Evolutionary conservation across 2,888 invertebrate species (phyloP).

Genomic region (Euplagia quadripunctaria): DNA sequence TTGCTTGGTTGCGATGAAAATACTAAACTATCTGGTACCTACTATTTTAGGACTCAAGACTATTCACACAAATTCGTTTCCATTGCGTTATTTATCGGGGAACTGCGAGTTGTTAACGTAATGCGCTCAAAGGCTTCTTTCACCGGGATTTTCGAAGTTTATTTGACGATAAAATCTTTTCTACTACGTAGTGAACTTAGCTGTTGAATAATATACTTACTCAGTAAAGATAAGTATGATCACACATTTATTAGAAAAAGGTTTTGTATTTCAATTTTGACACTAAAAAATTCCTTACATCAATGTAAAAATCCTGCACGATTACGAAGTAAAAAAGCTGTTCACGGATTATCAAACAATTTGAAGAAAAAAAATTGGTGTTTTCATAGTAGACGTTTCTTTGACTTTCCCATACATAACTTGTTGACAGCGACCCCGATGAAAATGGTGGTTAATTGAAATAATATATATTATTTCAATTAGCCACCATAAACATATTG

Average conservation of each 20-base stretch:
- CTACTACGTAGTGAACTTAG: constrained; percentile 24
- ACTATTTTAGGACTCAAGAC: constrained; percentile 27
- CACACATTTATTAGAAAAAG: background rate
- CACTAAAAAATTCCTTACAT: no score
- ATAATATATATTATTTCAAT: no score
- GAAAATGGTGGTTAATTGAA: no score
- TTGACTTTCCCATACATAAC: no score
- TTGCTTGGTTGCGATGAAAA: background rate
- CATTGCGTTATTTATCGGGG: constrained; percentile 41
- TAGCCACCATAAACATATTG: no score
- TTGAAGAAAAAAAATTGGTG: no score
- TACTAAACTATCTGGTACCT: constrained; percentile 6
- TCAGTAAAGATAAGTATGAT: no score
- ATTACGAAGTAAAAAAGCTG: no score
- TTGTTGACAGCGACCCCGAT: no score
- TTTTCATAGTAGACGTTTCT: no score
- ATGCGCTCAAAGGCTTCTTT: constrained; percentile 48
- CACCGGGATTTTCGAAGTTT: constrained; percentile 53
- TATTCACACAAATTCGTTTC: constrained; percentile 39
- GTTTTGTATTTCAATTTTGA: background rate
- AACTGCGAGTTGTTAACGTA: constrained; percentile 53
- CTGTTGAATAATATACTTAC: background rate
- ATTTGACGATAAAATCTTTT: constrained; percentile 49
- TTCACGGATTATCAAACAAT: no score
- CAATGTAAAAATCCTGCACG: no score